These are phyloP conservation scores for Alloplasta piceator DNA, from an alignment of 2,888 invertebrate genomes.

Conservation along the genomic window DNA sequence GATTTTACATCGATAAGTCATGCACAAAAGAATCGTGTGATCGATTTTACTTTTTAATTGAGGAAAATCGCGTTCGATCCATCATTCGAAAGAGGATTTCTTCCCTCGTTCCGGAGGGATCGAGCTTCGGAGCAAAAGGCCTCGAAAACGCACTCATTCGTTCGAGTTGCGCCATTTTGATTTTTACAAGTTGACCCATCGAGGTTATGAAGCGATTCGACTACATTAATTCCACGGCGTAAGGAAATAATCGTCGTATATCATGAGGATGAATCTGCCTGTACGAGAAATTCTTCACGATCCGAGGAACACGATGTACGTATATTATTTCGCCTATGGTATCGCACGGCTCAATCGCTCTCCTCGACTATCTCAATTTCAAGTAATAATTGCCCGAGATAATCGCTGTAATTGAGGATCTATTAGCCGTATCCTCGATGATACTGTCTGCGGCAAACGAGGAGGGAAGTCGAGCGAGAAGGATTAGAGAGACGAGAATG, in stretches of 20 bases:
- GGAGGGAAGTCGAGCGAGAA: neutral
- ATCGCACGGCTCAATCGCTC: conserved; percentile 38
- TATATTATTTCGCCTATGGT: conserved; percentile 19
- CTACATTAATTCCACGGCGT: neutral
- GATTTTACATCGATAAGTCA: no score
- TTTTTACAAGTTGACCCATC: neutral
- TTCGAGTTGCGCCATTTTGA: no score
- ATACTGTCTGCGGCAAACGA: conserved; percentile 20
- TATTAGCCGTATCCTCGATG: conserved; percentile 46
- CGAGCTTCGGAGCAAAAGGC: no score
- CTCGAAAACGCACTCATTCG: no score
- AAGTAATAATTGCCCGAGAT: conserved; percentile 60
- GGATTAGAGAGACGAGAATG: neutral
- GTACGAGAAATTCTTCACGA: neutral
- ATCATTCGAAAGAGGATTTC: no score
- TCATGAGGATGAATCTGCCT: neutral
- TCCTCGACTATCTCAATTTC: conserved; percentile 50
- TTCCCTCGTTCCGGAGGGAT: no score
- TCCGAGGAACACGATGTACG: neutral
- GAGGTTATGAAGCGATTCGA: neutral
- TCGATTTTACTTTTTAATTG: no score
- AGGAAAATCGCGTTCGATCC: no score
- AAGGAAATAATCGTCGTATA: neutral
- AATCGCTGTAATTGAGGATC: conserved; percentile 60
- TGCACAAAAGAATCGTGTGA: no score